phyloP scores from a whole-genome alignment of 1,140 invertebrate genomes.

The Tetramorium parvispinum region DNA sequence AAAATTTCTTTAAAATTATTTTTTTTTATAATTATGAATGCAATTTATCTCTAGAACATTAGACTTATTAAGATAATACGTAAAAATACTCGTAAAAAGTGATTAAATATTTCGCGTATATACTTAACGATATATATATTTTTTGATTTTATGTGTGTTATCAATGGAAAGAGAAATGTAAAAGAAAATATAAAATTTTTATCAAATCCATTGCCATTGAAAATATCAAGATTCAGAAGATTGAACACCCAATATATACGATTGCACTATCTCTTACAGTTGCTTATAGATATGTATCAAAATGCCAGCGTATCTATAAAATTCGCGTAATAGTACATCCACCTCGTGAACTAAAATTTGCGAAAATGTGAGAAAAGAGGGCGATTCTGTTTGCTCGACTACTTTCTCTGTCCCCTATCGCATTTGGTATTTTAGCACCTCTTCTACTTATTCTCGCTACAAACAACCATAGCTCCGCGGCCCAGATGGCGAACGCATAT shows the following conservation, averaged over 20 bases:
- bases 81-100: neutral
- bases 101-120: neutral
- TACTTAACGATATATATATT: neutral
- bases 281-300: slow-evolving; percentile 5
- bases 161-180: neutral
- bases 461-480: slow-evolving; percentile 15
- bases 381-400: slow-evolving; percentile 34
- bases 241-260: slow-evolving; percentile 10
- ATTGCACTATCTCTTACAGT: neutral
- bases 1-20: neutral
- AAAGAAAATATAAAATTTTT: neutral
- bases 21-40: no score
- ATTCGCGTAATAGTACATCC: neutral
- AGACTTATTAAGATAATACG: no score
- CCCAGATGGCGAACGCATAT: slow-evolving; percentile 44
- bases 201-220: neutral
- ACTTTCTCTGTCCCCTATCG: slow-evolving; percentile 20
- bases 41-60: neutral
- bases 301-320: neutral
- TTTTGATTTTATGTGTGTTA: neutral
- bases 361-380: slow-evolving; percentile 38
- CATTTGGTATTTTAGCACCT: slow-evolving; percentile 52
- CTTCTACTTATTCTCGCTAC: slow-evolving; percentile 49
- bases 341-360: slow-evolving; percentile 46
- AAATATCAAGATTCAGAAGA: slow-evolving; percentile 7